These are phyloP conservation scores for Capitella teleta DNA, from an alignment of 1,140 invertebrate genomes.

Conservation along the genomic window DNA sequence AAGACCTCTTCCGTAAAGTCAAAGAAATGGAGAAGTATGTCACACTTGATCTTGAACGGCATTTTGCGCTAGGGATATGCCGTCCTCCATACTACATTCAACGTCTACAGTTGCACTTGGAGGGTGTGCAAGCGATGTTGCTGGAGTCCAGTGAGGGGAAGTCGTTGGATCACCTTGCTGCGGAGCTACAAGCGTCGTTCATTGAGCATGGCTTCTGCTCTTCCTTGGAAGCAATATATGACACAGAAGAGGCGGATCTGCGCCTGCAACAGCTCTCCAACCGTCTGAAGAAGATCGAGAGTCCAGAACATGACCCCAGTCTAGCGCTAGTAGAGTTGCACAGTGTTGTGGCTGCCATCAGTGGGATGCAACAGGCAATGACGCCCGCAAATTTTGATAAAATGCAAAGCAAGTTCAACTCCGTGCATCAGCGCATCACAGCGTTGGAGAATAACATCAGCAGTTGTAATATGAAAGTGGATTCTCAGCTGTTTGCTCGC, in stretches of 20 bases:
- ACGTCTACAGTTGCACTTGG: not conserved
- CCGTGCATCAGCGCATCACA: not conserved
- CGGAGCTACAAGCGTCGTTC: constrained; percentile 5
- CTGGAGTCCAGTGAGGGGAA: not conserved
- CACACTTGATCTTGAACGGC: not conserved
- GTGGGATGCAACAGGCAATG: not conserved
- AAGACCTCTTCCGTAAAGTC: not conserved
- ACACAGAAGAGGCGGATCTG: constrained; percentile 1
- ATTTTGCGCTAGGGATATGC: constrained; percentile 1
- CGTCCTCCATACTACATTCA: not conserved
- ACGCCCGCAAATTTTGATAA: not conserved
- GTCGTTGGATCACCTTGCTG: constrained; percentile 2
- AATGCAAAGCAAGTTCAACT: not conserved
- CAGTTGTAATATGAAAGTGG: not conserved
- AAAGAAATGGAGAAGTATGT: not conserved
- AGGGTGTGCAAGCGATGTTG: not conserved
- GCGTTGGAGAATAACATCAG: not conserved
- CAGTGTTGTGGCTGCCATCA: not conserved
- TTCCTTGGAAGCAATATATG: not conserved
- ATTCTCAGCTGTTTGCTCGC: not conserved
- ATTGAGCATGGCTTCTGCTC: constrained; percentile 4
- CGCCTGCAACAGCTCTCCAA: not conserved
- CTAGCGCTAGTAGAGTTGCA: constrained; percentile 1
- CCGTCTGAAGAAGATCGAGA: not conserved
- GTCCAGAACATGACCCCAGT: not conserved